These are phyloP conservation scores for Strongylocentrotus purpuratus DNA, from an alignment of 35 echinoderm and acorn worm species.

Conservation along the genomic window DNA sequence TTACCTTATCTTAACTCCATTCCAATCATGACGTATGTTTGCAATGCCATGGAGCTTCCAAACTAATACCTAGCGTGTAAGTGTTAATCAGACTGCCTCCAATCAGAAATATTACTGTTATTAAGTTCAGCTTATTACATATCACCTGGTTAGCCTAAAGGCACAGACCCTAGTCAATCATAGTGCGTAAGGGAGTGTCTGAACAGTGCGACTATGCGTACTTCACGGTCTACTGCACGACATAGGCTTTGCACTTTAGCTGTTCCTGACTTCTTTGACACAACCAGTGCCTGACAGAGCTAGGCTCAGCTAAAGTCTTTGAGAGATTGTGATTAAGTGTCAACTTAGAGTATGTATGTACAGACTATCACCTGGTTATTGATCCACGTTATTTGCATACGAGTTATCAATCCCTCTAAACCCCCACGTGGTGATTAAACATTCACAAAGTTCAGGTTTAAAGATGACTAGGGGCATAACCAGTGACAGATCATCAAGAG, in stretches of 20 bases:
- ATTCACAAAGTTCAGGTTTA: slow-evolving; percentile 12
- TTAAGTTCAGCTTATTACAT: not conserved
- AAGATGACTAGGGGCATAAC: not conserved
- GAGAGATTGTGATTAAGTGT: no score
- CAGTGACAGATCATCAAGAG: not conserved
- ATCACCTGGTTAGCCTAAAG: not conserved
- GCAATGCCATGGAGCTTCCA: not conserved
- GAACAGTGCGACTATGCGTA: no score
- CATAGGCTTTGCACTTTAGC: no score
- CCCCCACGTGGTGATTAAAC: not conserved
- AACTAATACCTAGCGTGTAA: not conserved
- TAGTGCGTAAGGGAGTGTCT: no score
- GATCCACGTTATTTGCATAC: not conserved
- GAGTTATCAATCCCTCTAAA: not conserved
- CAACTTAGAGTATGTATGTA: no score
- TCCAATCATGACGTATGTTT: not conserved
- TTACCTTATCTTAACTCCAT: not conserved
- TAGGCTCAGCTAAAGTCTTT: no score
- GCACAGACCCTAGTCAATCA: no score
- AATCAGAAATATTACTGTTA: not conserved
- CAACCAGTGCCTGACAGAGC: no score
- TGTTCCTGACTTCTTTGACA: no score
- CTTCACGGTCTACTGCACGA: no score
- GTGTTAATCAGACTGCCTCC: not conserved
- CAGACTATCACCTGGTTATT: not conserved